Evolutionary conservation across 2,797 vertebrate species (phyloP).

Genomic region (Loriculus beryllinus): DNA sequence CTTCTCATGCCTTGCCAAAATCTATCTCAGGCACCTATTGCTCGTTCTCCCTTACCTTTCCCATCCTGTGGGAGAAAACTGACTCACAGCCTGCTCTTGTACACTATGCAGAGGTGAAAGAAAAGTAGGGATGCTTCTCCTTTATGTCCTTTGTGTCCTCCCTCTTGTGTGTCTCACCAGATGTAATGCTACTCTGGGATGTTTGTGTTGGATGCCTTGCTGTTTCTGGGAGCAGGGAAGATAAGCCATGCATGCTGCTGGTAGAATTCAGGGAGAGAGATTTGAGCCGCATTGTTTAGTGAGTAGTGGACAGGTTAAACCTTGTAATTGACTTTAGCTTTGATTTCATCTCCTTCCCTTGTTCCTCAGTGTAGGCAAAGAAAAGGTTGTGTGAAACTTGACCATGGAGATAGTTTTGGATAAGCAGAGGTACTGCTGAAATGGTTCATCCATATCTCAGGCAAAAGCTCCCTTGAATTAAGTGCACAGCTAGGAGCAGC

Average conservation of each 20-base stretch:
- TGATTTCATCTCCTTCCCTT: background rate
- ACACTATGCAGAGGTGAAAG: background rate
- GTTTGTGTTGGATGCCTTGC: background rate
- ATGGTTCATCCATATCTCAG: accelerated
- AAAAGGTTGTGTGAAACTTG: background rate
- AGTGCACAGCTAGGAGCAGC: background rate
- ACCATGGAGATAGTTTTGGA: background rate
- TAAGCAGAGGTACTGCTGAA: background rate
- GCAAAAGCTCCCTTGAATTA: background rate
- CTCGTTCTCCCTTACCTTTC: background rate
- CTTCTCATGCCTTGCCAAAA: background rate
- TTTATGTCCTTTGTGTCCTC: background rate
- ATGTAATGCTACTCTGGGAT: accelerated
- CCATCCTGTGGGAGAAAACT: background rate
- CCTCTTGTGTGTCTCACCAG: background rate
- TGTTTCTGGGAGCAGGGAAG: background rate
- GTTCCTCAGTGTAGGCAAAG: background rate
- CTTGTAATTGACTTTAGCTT: background rate
- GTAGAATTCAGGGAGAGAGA: background rate
- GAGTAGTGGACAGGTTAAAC: background rate
- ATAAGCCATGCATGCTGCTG: background rate
- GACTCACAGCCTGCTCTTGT: background rate
- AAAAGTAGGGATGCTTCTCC: background rate
- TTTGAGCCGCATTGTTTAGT: background rate
- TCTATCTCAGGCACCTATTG: background rate